These are phyloP conservation scores for Chydorus sphaericus DNA, from an alignment of 2,888 invertebrate species.

Conservation along the genomic window DNA sequence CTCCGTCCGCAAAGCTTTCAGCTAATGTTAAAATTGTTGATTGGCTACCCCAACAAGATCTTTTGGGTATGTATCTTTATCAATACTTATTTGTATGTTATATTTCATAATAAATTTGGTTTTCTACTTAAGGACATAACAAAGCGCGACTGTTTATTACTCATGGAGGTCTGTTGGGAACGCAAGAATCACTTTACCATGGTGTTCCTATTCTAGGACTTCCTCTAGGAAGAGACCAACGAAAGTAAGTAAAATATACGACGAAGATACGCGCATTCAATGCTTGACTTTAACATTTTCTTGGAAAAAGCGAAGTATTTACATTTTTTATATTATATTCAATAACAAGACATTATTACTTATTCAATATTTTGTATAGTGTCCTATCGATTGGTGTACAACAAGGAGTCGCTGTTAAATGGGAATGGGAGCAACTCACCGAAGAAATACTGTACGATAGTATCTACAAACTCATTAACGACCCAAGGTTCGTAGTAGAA, in stretches of 20 bases:
- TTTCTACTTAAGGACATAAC: background rate
- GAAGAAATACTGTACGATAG: conserved; percentile 1
- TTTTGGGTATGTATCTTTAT: background rate
- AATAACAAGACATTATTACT: no score
- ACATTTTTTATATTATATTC: no score
- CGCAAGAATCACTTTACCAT: conserved; percentile 5
- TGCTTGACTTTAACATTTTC: no score
- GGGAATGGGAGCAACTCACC: conserved; percentile 1
- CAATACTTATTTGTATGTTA: background rate
- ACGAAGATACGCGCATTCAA: no score
- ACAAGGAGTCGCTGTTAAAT: background rate
- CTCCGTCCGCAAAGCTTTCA: conserved; percentile 33
- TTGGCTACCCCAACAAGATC: conserved; percentile 61
- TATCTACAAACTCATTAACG: background rate
- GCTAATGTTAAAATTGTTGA: conserved; percentile 43
- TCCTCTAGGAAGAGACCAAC: conserved; percentile 1
- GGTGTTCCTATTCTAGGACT: background rate
- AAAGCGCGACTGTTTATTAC: background rate
- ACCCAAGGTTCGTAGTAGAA: background rate
- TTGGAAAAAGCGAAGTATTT: no score
- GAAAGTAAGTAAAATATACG: no score
- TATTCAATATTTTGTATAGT: no score
- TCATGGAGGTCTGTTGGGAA: background rate
- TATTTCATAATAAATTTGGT: background rate
- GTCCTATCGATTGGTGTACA: no score